These are phyloP conservation scores for Pseudorasbora parva DNA, from an alignment of 2,113 vertebrate species.

Conservation along the genomic window DNA sequence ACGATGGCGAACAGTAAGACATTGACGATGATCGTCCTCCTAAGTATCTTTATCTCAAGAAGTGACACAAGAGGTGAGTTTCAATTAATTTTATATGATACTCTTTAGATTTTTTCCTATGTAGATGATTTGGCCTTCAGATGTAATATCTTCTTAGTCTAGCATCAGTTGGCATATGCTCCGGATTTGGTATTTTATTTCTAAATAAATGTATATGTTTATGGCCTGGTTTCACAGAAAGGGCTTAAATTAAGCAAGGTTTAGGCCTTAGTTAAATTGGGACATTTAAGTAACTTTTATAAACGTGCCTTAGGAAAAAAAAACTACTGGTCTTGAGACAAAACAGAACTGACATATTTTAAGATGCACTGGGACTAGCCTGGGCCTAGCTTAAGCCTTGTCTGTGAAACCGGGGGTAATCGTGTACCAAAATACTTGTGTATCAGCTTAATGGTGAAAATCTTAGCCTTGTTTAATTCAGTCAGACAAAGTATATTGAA, in stretches of 20 bases:
- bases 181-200: neutral
- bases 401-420: too few species aligned
- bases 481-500: neutral
- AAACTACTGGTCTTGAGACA: too few species aligned
- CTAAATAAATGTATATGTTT: neutral
- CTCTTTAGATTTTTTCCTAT: neutral
- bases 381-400: too few species aligned
- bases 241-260: too few species aligned
- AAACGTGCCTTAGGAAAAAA: too few species aligned
- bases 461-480: neutral
- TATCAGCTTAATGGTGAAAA: neutral
- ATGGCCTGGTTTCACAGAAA: too few species aligned
- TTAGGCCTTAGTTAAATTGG: neutral
- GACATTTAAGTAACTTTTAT: neutral
- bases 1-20: slow-evolving; percentile 43
- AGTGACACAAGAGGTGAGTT: slow-evolving; percentile 63
- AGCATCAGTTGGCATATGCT: too few species aligned
- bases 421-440: neutral
- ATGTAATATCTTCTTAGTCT: neutral
- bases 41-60: slow-evolving; percentile 47
- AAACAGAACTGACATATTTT: too few species aligned
- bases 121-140: neutral
- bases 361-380: too few species aligned
- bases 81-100: neutral
- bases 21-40: slow-evolving; percentile 22